Evolutionary conservation across 2,888 invertebrate genomes (phyloP).

Genomic region (Furcula furcula): DNA sequence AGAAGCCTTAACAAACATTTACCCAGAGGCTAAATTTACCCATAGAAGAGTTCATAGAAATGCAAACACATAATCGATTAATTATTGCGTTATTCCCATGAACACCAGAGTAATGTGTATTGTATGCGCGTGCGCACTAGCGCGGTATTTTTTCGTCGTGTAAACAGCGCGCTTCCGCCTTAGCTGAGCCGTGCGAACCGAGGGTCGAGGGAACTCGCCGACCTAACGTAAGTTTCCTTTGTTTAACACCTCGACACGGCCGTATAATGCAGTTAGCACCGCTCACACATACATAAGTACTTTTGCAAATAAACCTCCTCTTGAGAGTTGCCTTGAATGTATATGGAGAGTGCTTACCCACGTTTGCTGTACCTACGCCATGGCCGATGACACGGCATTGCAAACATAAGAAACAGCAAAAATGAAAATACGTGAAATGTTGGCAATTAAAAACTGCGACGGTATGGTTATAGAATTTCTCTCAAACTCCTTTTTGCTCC

Average conservation of each 20-base stretch:
- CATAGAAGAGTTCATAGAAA: too few relatives aligned
- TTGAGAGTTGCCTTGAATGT: background rate
- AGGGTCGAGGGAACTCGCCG: conserved; percentile 64
- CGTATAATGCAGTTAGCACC: conserved; percentile 25
- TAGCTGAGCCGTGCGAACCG: conserved; percentile 67
- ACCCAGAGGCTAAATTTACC: too few relatives aligned
- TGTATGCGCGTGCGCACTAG: conserved; percentile 51
- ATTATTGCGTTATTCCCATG: conserved; percentile 41
- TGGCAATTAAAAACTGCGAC: too few relatives aligned
- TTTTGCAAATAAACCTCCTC: background rate
- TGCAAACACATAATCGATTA: background rate
- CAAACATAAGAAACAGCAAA: too few relatives aligned
- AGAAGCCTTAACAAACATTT: too few relatives aligned
- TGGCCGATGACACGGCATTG: conserved; percentile 14
- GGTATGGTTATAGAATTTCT: too few relatives aligned
- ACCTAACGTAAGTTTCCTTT: conserved; percentile 65
- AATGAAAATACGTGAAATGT: too few relatives aligned
- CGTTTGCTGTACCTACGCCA: background rate
- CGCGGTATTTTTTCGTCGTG: conserved; percentile 56
- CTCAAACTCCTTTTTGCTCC: too few relatives aligned
- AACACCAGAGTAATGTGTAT: conserved; percentile 43
- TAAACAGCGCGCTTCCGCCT: conserved; percentile 66
- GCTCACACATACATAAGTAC: background rate
- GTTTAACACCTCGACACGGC: conserved; percentile 60
- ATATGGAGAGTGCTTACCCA: background rate